A percentile compares a stretch with the other conserved stretches of the same genome.
Conservation (phyloP, 2,113 vertebrate species). For the Zeus faber region DNA sequence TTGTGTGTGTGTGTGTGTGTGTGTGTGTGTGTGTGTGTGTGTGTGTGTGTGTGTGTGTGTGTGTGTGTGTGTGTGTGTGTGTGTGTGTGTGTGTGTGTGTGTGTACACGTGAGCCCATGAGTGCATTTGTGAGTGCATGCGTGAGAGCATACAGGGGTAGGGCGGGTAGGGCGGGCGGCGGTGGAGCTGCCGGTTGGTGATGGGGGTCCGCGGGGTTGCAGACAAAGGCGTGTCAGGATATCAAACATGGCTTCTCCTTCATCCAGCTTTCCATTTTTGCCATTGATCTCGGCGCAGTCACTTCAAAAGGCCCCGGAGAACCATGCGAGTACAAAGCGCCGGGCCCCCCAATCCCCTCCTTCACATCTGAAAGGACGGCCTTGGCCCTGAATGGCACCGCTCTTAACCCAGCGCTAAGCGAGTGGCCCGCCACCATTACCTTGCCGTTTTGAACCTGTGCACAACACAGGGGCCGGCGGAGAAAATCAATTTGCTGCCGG, state of each 20-base stretch:
- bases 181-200: neutral
- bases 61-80: neutral
- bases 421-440: conserved; percentile 23
- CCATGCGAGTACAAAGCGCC: conserved; percentile 38
- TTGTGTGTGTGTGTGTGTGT: too few species aligned
- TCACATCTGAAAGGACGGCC: conserved; percentile 36
- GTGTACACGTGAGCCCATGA: neutral
- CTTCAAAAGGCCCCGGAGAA: conserved; percentile 40
- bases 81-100: neutral
- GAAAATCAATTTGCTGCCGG: conserved; percentile 35
- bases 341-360: conserved; percentile 28
- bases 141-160: too few species aligned
- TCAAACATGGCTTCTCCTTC: conserved; percentile 42
- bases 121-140: neutral
- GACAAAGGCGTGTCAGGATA: conserved; percentile 37
- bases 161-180: neutral
- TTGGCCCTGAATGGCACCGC: conserved; percentile 26
- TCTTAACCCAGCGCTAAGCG: conserved; percentile 29
- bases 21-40: neutral
- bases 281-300: conserved; percentile 36
- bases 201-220: neutral
- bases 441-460: conserved; percentile 24
- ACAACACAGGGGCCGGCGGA: conserved; percentile 20
- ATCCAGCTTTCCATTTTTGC: conserved; percentile 24
- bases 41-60: neutral